Conservation (phyloP, 2,113 vertebrate genomes). For the Pygoscelis antarcticus region DNA sequence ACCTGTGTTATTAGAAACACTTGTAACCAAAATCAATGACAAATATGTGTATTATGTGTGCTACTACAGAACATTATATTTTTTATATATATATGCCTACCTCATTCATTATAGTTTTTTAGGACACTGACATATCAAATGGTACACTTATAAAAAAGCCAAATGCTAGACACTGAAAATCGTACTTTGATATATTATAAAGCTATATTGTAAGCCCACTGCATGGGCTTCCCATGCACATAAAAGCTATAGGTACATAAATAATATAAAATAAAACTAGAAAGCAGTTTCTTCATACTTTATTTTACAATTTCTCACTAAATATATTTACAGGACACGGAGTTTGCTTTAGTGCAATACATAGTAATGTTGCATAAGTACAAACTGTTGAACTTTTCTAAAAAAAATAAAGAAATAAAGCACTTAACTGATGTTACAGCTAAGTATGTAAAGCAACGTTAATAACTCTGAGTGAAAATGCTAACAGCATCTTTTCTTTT, state of each 20-base stretch:
- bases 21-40: background rate
- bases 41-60: background rate
- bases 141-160: background rate
- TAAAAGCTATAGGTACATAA: background rate
- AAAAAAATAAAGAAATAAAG: constrained; percentile 82
- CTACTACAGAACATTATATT: background rate
- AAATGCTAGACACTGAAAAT: constrained; percentile 22
- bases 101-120: background rate
- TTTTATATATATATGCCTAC: no score
- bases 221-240: background rate
- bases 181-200: background rate
- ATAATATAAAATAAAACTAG: constrained; percentile 39
- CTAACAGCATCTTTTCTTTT: constrained; percentile 77
- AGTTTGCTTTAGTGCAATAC: constrained; percentile 95
- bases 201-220: background rate
- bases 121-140: background rate
- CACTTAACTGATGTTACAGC: constrained; percentile 82
- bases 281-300: constrained; percentile 71
- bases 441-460: constrained; percentile 83
- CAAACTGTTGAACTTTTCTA: constrained; percentile 84
- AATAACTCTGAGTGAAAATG: constrained; percentile 79
- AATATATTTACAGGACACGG: constrained; percentile 93
- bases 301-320: constrained; percentile 91
- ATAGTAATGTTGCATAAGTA: constrained; percentile 97
- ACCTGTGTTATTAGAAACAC: background rate